Evolutionary conservation across 1,140 invertebrate species (phyloP).

Genomic region (Bacillus rossius): DNA sequence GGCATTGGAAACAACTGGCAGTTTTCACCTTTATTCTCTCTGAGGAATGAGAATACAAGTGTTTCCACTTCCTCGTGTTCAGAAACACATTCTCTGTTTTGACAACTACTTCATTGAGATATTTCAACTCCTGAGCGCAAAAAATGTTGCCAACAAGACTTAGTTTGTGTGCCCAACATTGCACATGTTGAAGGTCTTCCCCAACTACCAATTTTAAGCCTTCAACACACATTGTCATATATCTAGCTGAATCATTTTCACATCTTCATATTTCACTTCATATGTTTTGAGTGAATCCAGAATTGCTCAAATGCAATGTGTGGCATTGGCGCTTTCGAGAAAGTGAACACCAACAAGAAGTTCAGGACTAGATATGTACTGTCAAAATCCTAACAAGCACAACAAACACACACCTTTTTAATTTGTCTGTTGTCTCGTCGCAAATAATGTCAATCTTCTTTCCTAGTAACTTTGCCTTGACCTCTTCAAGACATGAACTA

Average conservation of each 20-base stretch:
- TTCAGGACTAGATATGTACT: neutral
- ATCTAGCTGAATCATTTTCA: neutral
- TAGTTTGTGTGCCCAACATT: constrained; percentile 3
- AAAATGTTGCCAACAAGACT: constrained; percentile 1
- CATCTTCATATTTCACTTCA: constrained; percentile 3
- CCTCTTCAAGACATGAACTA: neutral
- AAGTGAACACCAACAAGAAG: neutral
- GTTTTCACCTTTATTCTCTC: neutral
- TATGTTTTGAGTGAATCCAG: neutral
- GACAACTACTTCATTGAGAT: neutral
- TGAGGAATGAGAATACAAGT: neutral
- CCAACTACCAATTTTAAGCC: neutral
- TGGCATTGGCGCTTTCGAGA: neutral
- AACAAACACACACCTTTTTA: neutral
- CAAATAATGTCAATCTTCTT: neutral
- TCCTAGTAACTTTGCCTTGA: neutral
- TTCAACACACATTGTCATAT: constrained; percentile 1
- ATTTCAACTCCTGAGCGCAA: neutral
- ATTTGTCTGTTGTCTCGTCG: neutral
- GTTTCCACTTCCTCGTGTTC: neutral
- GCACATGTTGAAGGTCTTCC: neutral
- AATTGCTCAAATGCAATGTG: neutral
- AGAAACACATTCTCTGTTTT: constrained; percentile 1
- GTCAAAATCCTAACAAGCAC: neutral
- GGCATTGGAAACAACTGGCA: neutral